Conservation (phyloP, 2,797 vertebrate species). For the Glyptemys insculpta region DNA sequence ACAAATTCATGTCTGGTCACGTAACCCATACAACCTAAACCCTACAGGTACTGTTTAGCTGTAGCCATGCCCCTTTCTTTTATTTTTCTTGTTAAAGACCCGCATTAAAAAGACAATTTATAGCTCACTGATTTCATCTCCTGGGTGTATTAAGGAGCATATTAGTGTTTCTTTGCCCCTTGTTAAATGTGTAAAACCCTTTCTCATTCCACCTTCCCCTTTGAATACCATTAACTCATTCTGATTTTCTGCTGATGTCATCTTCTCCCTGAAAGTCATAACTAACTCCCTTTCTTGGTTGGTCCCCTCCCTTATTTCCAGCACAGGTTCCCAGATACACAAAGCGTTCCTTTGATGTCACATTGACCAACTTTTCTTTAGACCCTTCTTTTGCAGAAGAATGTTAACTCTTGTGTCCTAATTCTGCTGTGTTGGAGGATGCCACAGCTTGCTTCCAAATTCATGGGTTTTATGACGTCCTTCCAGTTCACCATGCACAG, state of each 20-base stretch:
- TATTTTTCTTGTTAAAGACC: not conserved
- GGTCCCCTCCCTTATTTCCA: not conserved
- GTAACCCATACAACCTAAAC: not conserved
- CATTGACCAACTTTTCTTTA: not conserved
- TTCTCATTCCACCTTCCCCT: not conserved
- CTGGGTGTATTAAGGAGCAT: not conserved
- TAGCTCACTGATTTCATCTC: not conserved
- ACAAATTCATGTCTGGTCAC: not conserved
- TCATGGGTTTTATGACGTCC: not conserved
- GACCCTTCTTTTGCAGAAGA: not conserved
- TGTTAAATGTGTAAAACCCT: not conserved
- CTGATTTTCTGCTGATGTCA: not conserved
- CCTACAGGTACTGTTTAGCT: not conserved
- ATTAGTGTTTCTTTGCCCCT: not conserved
- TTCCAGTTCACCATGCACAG: not conserved
- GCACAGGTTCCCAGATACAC: not conserved
- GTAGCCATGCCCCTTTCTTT: not conserved
- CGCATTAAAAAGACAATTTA: not conserved
- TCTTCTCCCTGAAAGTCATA: not conserved
- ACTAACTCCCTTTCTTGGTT: not conserved
- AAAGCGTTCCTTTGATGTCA: not conserved
- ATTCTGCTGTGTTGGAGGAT: not conserved
- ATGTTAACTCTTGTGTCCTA: not conserved
- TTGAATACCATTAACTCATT: not conserved
- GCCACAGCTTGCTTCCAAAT: not conserved